Percentiles rank a stretch among this genome's conserved stretches.
Conservation (phyloP, 2,797 vertebrate species). For the Brotogeris chrysoptera region DNA sequence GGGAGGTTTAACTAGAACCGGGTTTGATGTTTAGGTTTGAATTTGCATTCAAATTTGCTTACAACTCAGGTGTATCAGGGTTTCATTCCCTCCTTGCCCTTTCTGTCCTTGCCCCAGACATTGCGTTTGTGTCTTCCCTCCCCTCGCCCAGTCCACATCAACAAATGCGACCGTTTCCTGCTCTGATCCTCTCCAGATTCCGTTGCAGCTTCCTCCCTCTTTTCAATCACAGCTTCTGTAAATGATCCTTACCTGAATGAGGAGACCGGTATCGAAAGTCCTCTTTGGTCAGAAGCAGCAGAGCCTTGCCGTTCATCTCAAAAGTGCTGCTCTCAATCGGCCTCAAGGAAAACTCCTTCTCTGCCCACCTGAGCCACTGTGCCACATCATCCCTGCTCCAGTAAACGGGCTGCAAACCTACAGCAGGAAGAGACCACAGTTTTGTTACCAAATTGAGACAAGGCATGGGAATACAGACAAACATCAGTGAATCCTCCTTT, state of each 20-base stretch:
- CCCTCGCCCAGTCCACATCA: not conserved
- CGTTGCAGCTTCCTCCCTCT: not conserved
- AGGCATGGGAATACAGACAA: not conserved
- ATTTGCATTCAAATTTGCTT: not conserved
- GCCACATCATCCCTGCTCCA: slow-evolving; percentile 95
- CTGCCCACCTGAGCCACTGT: slow-evolving; percentile 96
- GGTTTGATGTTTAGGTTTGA: not conserved
- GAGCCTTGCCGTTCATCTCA: slow-evolving; percentile 98
- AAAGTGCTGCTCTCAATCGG: slow-evolving; percentile 92
- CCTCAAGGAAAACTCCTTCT: slow-evolving; percentile 92
- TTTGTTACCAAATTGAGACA: not conserved
- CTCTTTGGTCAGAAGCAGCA: slow-evolving; percentile 98
- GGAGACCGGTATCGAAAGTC: slow-evolving; percentile 96
- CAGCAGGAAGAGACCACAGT: not conserved
- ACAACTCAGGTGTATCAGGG: not conserved
- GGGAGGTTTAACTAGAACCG: not conserved
- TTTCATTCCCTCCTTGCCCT: not conserved
- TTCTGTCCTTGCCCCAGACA: not conserved
- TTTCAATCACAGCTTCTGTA: not conserved
- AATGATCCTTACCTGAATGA: slow-evolving; percentile 86
- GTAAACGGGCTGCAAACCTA: slow-evolving; percentile 92
- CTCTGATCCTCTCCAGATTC: not conserved
- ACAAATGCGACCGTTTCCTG: not conserved
- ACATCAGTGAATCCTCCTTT: not conserved
- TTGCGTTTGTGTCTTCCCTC: not conserved